Evolutionary conservation across 2,888 invertebrate species (phyloP), one percentile per base, ranked within the genome.

Genomic region (Diaprepes abbreviatus): DNA sequence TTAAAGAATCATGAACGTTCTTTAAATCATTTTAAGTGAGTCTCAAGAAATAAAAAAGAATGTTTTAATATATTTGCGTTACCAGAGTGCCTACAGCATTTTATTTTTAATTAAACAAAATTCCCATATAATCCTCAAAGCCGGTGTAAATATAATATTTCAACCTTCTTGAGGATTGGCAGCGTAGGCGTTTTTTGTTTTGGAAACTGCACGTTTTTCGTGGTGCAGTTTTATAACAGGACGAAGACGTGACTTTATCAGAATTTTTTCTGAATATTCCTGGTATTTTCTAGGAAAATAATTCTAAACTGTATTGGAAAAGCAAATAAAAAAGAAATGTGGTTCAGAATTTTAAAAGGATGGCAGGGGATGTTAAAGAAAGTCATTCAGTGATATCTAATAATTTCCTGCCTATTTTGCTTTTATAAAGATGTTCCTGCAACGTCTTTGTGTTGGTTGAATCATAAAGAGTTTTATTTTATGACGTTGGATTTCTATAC

Each of bases 351-450:
- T 28, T 16, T 50, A 50, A 50, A 50, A 50, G 48, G 48, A 50
- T 28, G 12, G 48, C 24, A 50, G 48, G 28, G 28, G 31, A 50
- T 21, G 28, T 14, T 28, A 50, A 28, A 28, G 28, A 50, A 50
- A 50, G 28, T 9, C 16, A 50, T 50, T 50, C 48, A 28, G 14
- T 9, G 48, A 50, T 50, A 50, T 50, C 48, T 50, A 50, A 50
- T 28, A 50, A 50, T 50, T 50, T 50, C 48, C 48, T 50, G 48
- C 28, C 48, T 50, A 50, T 50, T 50, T 28, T 50, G 14, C 48
- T 28, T 50, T 50, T 28, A 50, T 50, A 7, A 31, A 28, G 28
- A 28, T 28, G 48, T 50, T 50, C 48, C 48, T 50, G 14, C 14
- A 9, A 3, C n/a, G 28, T 21, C 28, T 28, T 50, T 50, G 48